Evolutionary conservation across 2,797 vertebrate species (phyloP).

Genomic region (Triplophysa bombifrons): DNA sequence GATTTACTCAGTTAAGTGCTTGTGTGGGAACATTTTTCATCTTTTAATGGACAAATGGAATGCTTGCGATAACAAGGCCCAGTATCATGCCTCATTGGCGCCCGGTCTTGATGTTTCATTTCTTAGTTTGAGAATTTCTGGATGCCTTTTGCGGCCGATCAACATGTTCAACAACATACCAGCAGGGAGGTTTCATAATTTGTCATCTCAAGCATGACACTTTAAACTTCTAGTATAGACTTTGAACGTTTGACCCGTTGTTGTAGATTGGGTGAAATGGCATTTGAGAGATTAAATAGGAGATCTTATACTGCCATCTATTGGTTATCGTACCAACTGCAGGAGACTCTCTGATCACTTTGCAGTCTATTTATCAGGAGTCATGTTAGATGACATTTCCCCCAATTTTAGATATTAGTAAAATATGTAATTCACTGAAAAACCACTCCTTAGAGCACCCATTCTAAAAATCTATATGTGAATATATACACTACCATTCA

Average conservation of each 20-base stretch:
- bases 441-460: no score
- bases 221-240: background rate
- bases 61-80: conserved; percentile 37
- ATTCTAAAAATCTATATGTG: no score
- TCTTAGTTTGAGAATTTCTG: background rate
- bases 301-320: conserved; percentile 52
- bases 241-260: background rate
- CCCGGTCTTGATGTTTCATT: background rate
- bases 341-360: background rate
- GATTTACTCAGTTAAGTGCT: conserved; percentile 46
- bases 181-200: background rate
- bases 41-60: conserved; percentile 50
- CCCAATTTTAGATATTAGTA: no score
- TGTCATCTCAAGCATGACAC: background rate
- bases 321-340: conserved; percentile 26
- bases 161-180: conserved; percentile 7
- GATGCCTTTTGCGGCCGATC: background rate
- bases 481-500: no score
- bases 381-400: no score
- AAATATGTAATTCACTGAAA: no score
- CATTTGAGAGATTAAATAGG: background rate
- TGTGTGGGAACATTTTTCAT: conserved; percentile 35
- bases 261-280: background rate
- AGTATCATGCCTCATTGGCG: conserved; percentile 26
- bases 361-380: background rate